Percentiles rank a stretch among this genome's conserved stretches.
These are phyloP conservation scores for Mus minutoides DNA, from an alignment of 2,797 vertebrate species.

Conservation along the genomic window DNA sequence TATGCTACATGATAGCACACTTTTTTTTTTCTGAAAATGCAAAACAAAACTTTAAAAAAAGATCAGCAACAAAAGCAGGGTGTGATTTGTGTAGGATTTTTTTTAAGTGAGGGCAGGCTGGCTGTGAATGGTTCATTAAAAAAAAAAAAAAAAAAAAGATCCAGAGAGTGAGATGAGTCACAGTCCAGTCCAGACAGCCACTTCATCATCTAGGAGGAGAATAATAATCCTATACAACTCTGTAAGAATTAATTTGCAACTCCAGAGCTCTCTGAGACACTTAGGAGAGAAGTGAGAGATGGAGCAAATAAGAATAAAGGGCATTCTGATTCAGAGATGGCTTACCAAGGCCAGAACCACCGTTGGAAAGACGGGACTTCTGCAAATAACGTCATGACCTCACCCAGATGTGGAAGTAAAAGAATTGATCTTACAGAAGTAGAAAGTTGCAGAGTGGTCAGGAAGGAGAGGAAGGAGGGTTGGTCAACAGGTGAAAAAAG, in stretches of 20 bases:
- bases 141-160: background rate
- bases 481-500: background rate
- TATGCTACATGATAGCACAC: background rate
- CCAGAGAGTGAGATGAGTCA: conserved; percentile 49
- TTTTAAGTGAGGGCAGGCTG: background rate
- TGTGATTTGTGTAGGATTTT: background rate
- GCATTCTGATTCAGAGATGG: background rate
- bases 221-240: conserved; percentile 50
- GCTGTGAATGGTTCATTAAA: conserved; percentile 47
- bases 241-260: conserved; percentile 54
- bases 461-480: background rate
- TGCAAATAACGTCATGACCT: no score
- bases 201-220: conserved; percentile 57
- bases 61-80: background rate
- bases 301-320: background rate
- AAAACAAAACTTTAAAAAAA: background rate
- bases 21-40: background rate
- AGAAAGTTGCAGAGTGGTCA: background rate
- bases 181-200: background rate
- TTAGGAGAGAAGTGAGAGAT: conserved; percentile 5
- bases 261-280: conserved; percentile 5
- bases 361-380: background rate
- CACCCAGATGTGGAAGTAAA: background rate
- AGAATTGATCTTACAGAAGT: background rate
- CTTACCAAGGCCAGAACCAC: background rate